Conservation (phyloP, 2,113 vertebrate genomes). For the Psettodes erumei region DNA sequence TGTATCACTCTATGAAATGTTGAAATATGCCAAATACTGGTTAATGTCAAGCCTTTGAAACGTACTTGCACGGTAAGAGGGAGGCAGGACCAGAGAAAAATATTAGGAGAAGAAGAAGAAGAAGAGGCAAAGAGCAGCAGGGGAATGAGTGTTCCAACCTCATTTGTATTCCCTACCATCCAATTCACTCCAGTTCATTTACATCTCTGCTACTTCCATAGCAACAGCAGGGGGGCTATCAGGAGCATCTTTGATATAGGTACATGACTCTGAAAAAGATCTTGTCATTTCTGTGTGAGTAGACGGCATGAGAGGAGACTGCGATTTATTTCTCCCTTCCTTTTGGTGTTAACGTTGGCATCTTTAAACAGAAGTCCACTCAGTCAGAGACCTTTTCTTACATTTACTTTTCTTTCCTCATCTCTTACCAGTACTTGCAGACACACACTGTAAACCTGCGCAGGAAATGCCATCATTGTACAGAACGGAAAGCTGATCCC, state of each 20-base stretch:
- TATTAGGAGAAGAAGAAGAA: conserved; percentile 45
- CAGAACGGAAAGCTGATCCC: conserved; percentile 31
- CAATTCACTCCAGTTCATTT: conserved; percentile 92
- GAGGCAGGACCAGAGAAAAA: conserved; percentile 26
- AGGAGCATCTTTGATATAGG: conserved; percentile 89
- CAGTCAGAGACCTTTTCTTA: conserved; percentile 40
- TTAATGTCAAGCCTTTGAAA: conserved; percentile 24
- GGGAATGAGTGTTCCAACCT: conserved; percentile 79
- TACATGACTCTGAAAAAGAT: conserved; percentile 80
- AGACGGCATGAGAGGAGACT: conserved; percentile 47
- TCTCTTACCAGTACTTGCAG: conserved; percentile 26
- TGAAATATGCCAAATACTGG: conserved; percentile 21
- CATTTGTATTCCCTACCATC: conserved; percentile 91
- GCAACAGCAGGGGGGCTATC: conserved; percentile 90
- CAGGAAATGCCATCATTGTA: conserved; percentile 48
- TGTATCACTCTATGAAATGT: conserved; percentile 18
- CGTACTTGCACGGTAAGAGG: conserved; percentile 23
- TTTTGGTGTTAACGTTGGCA: conserved; percentile 60
- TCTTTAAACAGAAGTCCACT: conserved; percentile 65
- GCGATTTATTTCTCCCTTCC: not conserved
- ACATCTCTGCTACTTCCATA: conserved; percentile 87
- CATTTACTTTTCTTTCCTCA: conserved; percentile 28
- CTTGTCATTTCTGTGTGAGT: conserved; percentile 77
- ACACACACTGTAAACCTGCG: conserved; percentile 39
- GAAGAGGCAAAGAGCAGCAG: conserved; percentile 65